Evolutionary conservation across 2,113 vertebrate genomes (phyloP).

Genomic region (Petromus typicus): DNA sequence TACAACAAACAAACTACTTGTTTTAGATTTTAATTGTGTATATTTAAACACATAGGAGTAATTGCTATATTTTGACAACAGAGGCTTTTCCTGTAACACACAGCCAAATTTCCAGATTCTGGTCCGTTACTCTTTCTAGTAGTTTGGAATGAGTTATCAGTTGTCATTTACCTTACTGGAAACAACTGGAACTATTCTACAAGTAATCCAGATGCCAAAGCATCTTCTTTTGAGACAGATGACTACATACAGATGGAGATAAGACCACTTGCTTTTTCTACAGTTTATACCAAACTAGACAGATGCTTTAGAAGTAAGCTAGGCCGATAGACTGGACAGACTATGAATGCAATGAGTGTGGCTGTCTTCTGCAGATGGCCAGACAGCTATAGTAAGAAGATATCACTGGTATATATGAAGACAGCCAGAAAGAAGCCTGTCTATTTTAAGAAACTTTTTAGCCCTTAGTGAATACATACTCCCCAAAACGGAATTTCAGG

Average conservation of each 20-base stretch:
- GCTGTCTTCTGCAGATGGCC: slow-evolving; percentile 32
- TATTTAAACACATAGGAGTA: slow-evolving; percentile 48
- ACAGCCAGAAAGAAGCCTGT: slow-evolving; percentile 19
- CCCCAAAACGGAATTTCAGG: slow-evolving; percentile 57
- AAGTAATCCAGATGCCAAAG: slow-evolving; percentile 21
- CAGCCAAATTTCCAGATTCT: slow-evolving; percentile 58
- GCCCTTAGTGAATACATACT: slow-evolving; percentile 39
- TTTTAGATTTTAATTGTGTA: slow-evolving; percentile 33
- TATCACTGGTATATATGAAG: slow-evolving; percentile 51
- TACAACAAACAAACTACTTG: slow-evolving; percentile 14
- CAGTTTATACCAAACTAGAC: slow-evolving; percentile 57
- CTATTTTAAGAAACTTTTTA: slow-evolving; percentile 57
- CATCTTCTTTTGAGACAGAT: slow-evolving; percentile 62
- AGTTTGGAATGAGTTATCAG: slow-evolving; percentile 65
- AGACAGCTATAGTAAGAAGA: slow-evolving; percentile 59
- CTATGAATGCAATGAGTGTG: slow-evolving; percentile 37
- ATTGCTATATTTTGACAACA: not conserved
- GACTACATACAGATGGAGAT: slow-evolving; percentile 48
- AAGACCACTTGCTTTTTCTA: slow-evolving; percentile 57
- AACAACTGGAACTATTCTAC: slow-evolving; percentile 44
- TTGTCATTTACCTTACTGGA: slow-evolving; percentile 40
- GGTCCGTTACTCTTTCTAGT: slow-evolving; percentile 49
- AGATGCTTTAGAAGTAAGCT: slow-evolving; percentile 40
- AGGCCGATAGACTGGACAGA: not conserved
- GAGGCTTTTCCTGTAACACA: slow-evolving; percentile 29